Evolutionary conservation across 1,140 invertebrate genomes (phyloP).

Genomic region (Mya arenaria): DNA sequence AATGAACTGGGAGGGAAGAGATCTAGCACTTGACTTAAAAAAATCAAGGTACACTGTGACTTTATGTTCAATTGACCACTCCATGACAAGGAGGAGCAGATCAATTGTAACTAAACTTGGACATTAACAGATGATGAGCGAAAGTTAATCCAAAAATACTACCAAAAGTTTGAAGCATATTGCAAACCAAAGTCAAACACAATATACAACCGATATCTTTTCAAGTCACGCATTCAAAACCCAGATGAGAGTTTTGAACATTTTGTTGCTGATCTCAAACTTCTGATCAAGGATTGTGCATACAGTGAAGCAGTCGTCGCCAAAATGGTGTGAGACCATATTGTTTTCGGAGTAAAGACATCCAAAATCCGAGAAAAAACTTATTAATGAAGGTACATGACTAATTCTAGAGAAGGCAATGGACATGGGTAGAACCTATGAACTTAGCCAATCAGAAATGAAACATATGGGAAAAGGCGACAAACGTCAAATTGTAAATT

Average conservation of each 20-base stretch:
- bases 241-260: conserved; percentile 42
- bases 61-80: conserved; percentile 40
- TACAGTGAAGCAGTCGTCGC: background rate
- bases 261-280: conserved; percentile 48
- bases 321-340: background rate
- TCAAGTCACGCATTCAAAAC: background rate
- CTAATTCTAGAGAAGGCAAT: too few species aligned
- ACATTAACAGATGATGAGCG: conserved; percentile 17
- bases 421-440: too few species aligned
- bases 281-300: conserved; percentile 36
- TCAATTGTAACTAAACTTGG: conserved; percentile 47
- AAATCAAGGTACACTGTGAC: background rate
- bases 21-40: too few species aligned
- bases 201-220: conserved; percentile 35
- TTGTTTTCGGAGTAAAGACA: background rate
- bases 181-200: conserved; percentile 25
- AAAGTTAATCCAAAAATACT: conserved; percentile 34
- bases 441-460: too few species aligned
- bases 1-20: too few species aligned
- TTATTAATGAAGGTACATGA: too few species aligned
- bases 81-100: conserved; percentile 6
- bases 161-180: conserved; percentile 33
- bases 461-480: too few species aligned
- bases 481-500: too few species aligned
- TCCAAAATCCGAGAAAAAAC: background rate